Base-by-base conservation (phyloP, 2,113 vertebrate species). In the Tragelaphus imberbis region DNA sequence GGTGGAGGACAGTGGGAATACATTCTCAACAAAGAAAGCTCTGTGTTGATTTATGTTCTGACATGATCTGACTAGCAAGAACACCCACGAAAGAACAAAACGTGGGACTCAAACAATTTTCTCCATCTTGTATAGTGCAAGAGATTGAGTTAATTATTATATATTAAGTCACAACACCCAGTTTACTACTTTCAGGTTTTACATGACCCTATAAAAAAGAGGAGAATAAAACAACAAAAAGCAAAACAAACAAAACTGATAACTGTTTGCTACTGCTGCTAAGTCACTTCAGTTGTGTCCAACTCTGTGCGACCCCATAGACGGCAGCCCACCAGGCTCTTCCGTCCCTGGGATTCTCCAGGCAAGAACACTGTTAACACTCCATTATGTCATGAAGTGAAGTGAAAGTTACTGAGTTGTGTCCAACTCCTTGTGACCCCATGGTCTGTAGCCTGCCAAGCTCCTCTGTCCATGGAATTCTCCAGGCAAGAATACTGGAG, bases 1-100 rank as follows among this genome's bases (percentile, higher is more conserved):
- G 28, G 71, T 51, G 51, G 27, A 44, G 25, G 30, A 68, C 49
- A 11, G 58, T 40, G 53, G 7, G 14, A 96, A 58, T 58, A 82
- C 19, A 30, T 68, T 79, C 17, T 96, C 68, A 90, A 49, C 59
- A 86, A 86, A 85, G 68, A 65, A 90, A 68, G 13, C 51, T 85
- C 47, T 56, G 15, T 71, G 40, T 59, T 58, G 27, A 40, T 96
- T 51, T 21, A n/a, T 68, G 21, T 81, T 79, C 49, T 90, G 27
- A 58, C 81, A 44, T 40, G 77, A 77, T 90, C 58, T 51, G 51
- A 40, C 58, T 36, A 63, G 40, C 58, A 91, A 80, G 68, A 86
- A 80, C 19, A 56, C 33, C 16, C 16, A 30, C 19, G 33, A 15
- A 93, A 84, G 61, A 82, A 51, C 25, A 88, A 84, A 93, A n/a